Evolutionary conservation across 2,113 vertebrate genomes (phyloP), one percentile per base, ranked within the genome.

Genomic region (Stigmatopora nigra): DNA sequence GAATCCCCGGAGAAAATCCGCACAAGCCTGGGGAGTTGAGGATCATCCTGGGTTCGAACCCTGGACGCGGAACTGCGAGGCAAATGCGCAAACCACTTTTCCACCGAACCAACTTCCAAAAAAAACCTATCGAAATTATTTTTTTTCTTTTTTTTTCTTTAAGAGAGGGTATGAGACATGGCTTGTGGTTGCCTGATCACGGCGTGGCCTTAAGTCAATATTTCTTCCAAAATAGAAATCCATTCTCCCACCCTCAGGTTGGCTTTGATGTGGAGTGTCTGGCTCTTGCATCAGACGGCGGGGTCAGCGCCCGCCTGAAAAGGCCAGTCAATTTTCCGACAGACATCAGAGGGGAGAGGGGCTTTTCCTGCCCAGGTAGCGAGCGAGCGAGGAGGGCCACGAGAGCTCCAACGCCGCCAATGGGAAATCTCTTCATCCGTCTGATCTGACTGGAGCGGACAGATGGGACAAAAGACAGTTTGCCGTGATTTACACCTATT

Each of bases 221-320:
- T 84, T 79, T 84, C 75, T 75, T 83, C 82, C 78, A 81, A 86
- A 87, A 86, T 79, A 86, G 77, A 86, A 87, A 84, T 84, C 83
- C 78, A 80, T 83, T 82, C 82, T 81, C 80, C 84, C 78, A 68
- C 78, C 77, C 77, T 64, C 61, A 52, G 25, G 70, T 73, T 82
- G 60, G 65, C 88, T 91, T 91, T 91, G 90, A 91, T 89, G 89
- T 91, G 82, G 81, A 82, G 80, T 90, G 89, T 90, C 86, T 89
- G 79, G 84, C 81, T 90, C 88, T 89, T 89, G 89, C 89, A 90
- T 91, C 90, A 90, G 86, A 88, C 88, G 79, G 83, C 82, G 82
- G 87, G 88, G 89, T 90, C 89, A 88, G 86, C 87, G 84, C 85
- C 87, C 87, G 84, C 85, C 87, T 88, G 82, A 87, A 86, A 89